A percentile compares a stretch with the other conserved stretches of the same genome.
These are phyloP conservation scores for Monodelphis domestica DNA, from an alignment of 2,797 vertebrate genomes.

Conservation along the genomic window DNA sequence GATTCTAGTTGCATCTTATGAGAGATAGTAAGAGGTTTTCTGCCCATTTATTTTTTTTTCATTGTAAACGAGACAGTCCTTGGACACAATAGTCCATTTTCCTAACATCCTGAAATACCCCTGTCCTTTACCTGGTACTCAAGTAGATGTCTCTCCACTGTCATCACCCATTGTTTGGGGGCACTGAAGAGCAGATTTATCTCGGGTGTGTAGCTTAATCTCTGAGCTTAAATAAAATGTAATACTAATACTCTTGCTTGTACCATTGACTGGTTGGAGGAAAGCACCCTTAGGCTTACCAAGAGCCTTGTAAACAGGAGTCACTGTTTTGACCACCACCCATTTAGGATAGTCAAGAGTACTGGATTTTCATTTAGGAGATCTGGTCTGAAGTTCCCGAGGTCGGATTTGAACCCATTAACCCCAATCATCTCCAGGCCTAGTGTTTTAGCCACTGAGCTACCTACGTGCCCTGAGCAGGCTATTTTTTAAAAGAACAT, in stretches of 20 bases:
- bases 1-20: not conserved
- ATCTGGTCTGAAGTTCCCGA: not conserved
- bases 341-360: not conserved
- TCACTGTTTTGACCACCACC: not conserved
- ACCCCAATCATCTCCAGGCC: too few species aligned
- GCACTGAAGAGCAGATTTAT: not conserved
- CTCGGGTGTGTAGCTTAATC: not conserved
- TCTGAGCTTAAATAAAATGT: too few species aligned
- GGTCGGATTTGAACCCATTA: too few species aligned
- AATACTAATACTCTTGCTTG: not conserved
- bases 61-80: not conserved
- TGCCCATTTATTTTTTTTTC: not conserved
- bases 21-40: not conserved
- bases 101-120: not conserved
- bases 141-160: not conserved
- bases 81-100: not conserved
- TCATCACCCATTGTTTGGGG: not conserved
- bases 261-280: not conserved
- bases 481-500: too few species aligned
- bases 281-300: not conserved
- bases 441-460: too few species aligned
- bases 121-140: not conserved
- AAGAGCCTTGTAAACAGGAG: not conserved
- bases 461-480: too few species aligned
- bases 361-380: not conserved